These are phyloP conservation scores for Antennarius striatus DNA, from an alignment of 2,113 vertebrate species.

Conservation along the genomic window DNA sequence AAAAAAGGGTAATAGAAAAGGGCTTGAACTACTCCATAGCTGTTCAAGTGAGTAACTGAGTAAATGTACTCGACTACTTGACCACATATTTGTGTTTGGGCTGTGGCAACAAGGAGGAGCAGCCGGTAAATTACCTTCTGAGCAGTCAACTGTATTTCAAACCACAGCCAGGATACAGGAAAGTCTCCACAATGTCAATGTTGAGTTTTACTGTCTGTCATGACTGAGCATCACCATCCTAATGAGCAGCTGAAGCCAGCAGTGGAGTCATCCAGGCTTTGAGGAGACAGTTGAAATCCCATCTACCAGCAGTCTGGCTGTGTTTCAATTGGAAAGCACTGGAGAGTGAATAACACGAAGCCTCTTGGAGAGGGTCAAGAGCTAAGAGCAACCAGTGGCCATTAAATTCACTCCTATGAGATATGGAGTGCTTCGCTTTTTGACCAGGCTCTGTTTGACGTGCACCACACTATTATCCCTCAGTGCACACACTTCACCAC, in stretches of 20 bases:
- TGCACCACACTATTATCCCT: constrained; percentile 65
- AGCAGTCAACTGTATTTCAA: neutral
- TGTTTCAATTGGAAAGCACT: constrained; percentile 74
- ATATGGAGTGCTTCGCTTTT: constrained; percentile 75
- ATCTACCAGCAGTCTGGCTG: constrained; percentile 73
- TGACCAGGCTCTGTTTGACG: constrained; percentile 72
- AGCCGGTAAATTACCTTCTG: neutral
- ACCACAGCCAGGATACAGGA: neutral
- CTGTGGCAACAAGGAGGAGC: no score
- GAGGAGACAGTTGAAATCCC: constrained; percentile 69
- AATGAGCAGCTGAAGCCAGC: constrained; percentile 38
- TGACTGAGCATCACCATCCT: constrained; percentile 30
- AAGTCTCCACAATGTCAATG: neutral
- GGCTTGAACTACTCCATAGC: no score
- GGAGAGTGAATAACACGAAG: constrained; percentile 77
- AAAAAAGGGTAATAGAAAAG: no score
- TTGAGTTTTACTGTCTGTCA: constrained; percentile 15
- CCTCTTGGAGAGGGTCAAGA: constrained; percentile 78
- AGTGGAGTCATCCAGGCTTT: constrained; percentile 43
- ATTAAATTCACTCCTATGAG: constrained; percentile 79
- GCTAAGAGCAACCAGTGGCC: constrained; percentile 73
- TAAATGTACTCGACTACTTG: neutral
- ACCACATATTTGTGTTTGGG: neutral
- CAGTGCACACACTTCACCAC: constrained; percentile 49
- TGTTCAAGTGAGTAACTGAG: no score